phyloP scores from a whole-genome alignment of 2,113 vertebrate genomes.

The Rhinoderma darwinii region DNA sequence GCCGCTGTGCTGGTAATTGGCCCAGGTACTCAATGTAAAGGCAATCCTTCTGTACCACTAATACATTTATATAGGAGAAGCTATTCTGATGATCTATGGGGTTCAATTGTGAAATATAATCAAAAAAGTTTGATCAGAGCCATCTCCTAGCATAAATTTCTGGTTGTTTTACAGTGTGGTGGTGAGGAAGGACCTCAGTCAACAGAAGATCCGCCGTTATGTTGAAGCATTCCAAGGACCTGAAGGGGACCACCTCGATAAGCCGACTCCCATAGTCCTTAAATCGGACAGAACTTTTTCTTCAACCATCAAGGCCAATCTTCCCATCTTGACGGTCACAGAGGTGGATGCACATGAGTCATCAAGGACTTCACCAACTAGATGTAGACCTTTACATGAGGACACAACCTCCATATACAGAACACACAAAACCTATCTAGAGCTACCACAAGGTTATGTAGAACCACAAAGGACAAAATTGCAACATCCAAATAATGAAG shows the following conservation, averaged over 20 bases:
- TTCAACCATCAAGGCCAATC: not conserved
- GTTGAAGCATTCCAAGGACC: conserved; percentile 44
- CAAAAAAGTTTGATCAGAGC: too few relatives aligned
- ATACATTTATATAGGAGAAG: too few relatives aligned
- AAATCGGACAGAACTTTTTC: not conserved
- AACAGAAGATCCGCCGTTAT: conserved; percentile 52
- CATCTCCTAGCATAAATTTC: not conserved
- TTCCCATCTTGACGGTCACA: conserved; percentile 21
- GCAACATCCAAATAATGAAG: not conserved
- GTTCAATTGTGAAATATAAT: too few relatives aligned
- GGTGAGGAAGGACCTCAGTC: conserved; percentile 34
- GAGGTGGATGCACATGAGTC: not conserved
- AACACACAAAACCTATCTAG: not conserved
- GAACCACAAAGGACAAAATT: not conserved
- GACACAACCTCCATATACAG: not conserved
- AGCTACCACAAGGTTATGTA: conserved; percentile 13
- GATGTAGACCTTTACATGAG: not conserved
- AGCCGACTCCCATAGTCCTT: not conserved
- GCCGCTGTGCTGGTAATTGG: too few relatives aligned
- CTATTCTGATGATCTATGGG: too few relatives aligned
- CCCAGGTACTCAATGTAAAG: too few relatives aligned
- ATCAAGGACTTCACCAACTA: not conserved
- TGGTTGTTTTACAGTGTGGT: conserved; percentile 36
- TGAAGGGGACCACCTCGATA: conserved; percentile 15
- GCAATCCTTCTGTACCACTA: too few relatives aligned